Base-by-base conservation (phyloP, 1,140 invertebrate genomes). In the Lepidostoma basale region DNA sequence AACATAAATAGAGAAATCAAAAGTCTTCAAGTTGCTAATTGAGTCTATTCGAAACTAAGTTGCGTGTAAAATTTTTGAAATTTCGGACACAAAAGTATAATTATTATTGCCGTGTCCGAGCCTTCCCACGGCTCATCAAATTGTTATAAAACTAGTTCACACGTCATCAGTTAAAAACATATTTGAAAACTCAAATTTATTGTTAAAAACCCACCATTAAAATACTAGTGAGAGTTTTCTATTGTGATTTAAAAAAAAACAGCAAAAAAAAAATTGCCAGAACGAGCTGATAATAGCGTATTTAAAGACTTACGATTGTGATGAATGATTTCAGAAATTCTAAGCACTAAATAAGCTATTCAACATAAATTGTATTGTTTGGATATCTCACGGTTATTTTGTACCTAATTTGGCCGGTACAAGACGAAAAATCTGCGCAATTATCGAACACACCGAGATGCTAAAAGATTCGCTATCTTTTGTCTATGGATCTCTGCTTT, bases 211-310 rank as follows among this genome's bases (percentile, higher is more conserved):
- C 54, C 33, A 44, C 52, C 52, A 70, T 70, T 70, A 70, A 47
- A 62, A 62, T 56, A 64, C 40, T 60, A 71, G 69, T 71, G 69
- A 71, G 69, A 71, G 69, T 71, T 66, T 52, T 36, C 49, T 18
- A 71, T 71, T 71, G 69, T 71, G 23, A 45, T 30, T 20, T 3
- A 14, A n/a, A 58, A 40, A 67, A 67, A 58, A 58, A 58, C 49
- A 58, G 30, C 25, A 12, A 47, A 52, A 44, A 56, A 58, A 66
- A 67, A 67, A 67, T 62, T 49, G 14, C 42, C 23, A 52, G 30
- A 52, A 52, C 18, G 23, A 52, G 23, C 22, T 45, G 63, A 66
- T 45, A 66, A 66, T 66, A 16, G 63, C 18, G 56, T 52, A 16
- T 52, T 60, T 71, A 67, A 52, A 67, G 45, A 64, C 22, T 58